Evolutionary conservation across 2,888 invertebrate genomes (phyloP), one percentile per base, ranked within the genome.

Genomic region (Lacanobia wlatinum): DNA sequence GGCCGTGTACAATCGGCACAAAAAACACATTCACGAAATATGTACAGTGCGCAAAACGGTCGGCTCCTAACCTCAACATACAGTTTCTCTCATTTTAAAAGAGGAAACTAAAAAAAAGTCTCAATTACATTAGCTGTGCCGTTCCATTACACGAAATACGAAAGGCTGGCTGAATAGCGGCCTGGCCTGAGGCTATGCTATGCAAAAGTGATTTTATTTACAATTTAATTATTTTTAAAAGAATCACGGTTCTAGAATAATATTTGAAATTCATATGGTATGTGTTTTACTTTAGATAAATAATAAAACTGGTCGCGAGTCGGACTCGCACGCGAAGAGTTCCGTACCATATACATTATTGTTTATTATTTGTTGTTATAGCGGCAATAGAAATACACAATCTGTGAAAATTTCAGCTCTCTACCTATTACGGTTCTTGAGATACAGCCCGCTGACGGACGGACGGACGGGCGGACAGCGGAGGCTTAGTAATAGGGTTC

Each of bases 51-150:
- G 73, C 80, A 84, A 85, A 84, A 81, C 75, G 83, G 75, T 76
- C 71, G 78, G 78, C 53, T 65, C 78, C 84, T 87, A 90, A 90
- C 89, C 91, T 87, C 90, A 88, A 86, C 86, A 88, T 84, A 87
- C 86, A 87, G 86, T 88, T 89, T 90, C 87, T 87, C 88, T 88
- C 86, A 82, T 87, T 92, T 89, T 88, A 88, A 92, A 90, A 88
- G 84, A 86, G 82, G 83, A 89, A 90, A 87, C 82, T 83, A 88
- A 91, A 93, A 91, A 86, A 90, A 84, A 73, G 38, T 87, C 87
- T 91, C 94, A 94, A 95, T 95, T 94, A 95, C 95, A 95, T 94
- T 95, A 95, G 92, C 92, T 88, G 87, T 89, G 84, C 86, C 87
- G 89, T 87, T 88, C 84, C 89, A 92, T 92, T 92, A 91, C 90